Conservation (phyloP, 2,797 vertebrate species). For the Xiphophorus birchmanni region DNA sequence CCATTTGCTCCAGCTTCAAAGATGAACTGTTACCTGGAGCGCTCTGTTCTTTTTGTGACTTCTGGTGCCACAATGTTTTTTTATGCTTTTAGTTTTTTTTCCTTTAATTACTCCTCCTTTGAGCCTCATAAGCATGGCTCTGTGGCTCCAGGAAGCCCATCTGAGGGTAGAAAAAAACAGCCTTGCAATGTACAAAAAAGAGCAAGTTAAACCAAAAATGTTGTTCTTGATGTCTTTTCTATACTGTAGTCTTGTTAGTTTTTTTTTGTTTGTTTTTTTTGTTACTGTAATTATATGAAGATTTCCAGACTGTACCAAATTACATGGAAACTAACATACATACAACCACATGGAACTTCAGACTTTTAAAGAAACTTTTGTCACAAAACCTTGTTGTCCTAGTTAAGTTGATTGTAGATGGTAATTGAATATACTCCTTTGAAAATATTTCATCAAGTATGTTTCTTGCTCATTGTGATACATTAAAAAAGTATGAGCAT, state of each 20-base stretch:
- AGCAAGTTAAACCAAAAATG: slow-evolving; percentile 99
- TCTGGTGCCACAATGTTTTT: slow-evolving; percentile 87
- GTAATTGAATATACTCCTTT: slow-evolving; percentile 99
- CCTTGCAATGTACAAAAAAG: slow-evolving; percentile 99
- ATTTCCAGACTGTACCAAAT: slow-evolving; percentile 99
- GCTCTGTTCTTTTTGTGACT: slow-evolving; percentile 87
- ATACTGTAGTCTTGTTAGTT: slow-evolving; percentile 99
- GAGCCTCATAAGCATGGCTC: slow-evolving; percentile 88
- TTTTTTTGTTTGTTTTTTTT: slow-evolving; percentile 86
- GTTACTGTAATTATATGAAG: slow-evolving; percentile 99
- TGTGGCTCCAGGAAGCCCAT: slow-evolving; percentile 87
- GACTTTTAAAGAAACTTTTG: slow-evolving; percentile 98
- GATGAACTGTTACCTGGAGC: slow-evolving; percentile 87
- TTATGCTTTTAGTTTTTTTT: slow-evolving; percentile 81
- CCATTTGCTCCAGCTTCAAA: slow-evolving; percentile 86
- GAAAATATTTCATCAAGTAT: slow-evolving; percentile 99
- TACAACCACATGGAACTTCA: slow-evolving; percentile 97
- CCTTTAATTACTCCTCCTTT: slow-evolving; percentile 85
- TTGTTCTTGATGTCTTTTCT: slow-evolving; percentile 99
- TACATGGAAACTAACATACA: slow-evolving; percentile 97
- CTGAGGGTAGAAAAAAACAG: slow-evolving; percentile 94
- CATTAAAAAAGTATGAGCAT: slow-evolving; percentile 99
- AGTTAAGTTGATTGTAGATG: slow-evolving; percentile 99
- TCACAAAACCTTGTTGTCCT: slow-evolving; percentile 99
- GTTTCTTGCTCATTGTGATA: slow-evolving; percentile 99